Conservation (phyloP, 2,113 vertebrate genomes). For the Jacana jacana region DNA sequence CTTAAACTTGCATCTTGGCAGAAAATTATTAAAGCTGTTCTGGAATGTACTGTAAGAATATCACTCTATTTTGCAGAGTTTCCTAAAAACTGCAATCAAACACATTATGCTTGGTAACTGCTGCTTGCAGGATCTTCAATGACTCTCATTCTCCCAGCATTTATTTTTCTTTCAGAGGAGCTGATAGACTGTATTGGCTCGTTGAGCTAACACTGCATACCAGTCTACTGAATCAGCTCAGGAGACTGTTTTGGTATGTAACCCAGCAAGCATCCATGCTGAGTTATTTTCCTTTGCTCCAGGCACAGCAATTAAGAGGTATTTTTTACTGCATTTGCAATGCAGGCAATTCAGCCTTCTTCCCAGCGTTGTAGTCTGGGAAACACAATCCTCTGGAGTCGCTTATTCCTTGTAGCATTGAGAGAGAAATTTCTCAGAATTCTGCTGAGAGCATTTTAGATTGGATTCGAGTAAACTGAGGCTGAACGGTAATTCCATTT, state of each 20-base stretch:
- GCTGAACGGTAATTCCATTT: not conserved
- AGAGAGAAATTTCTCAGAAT: too few species aligned
- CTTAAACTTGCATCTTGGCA: not conserved
- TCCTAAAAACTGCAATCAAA: not conserved
- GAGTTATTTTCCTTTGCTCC: conserved; percentile 49
- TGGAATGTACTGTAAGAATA: not conserved
- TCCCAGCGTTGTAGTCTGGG: not conserved
- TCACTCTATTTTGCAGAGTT: not conserved
- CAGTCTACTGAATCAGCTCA: conserved; percentile 49
- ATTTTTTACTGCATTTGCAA: conserved; percentile 28
- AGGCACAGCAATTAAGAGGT: conserved; percentile 32
- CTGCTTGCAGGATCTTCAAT: not conserved
- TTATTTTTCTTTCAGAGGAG: not conserved
- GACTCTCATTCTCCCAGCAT: not conserved
- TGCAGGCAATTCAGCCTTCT: not conserved
- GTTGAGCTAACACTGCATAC: conserved; percentile 13
- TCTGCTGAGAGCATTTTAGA: not conserved
- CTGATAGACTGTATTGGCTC: not conserved
- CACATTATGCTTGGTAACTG: not conserved
- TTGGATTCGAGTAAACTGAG: not conserved
- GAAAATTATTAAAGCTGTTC: not conserved
- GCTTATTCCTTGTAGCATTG: not conserved
- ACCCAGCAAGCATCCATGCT: conserved; percentile 12
- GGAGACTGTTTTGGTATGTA: conserved; percentile 31
- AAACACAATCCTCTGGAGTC: not conserved